Percentiles rank a stretch among this genome's conserved stretches.
These are phyloP conservation scores for Psilanteris sp. DNA, from an alignment of 1,140 invertebrate genomes.

Conservation along the genomic window DNA sequence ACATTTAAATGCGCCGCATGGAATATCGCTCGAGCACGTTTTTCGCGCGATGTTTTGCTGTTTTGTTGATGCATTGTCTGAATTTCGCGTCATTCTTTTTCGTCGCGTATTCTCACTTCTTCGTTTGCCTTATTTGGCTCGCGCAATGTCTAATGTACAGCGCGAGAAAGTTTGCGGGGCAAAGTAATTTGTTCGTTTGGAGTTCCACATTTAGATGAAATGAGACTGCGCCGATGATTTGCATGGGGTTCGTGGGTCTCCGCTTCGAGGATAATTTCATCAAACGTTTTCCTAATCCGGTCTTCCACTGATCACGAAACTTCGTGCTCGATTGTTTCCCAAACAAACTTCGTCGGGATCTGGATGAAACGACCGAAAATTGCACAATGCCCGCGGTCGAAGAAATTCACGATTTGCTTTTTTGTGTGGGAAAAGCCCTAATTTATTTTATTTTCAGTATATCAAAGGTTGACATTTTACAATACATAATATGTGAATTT, in stretches of 20 bases:
- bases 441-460: too few species aligned
- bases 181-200: constrained; percentile 58
- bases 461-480: too few species aligned
- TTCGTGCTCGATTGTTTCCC: constrained; percentile 55
- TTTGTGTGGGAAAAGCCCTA: too few species aligned
- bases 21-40: constrained; percentile 44
- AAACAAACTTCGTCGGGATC: constrained; percentile 37
- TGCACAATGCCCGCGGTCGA: constrained; percentile 35
- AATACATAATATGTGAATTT: too few species aligned
- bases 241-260: constrained; percentile 50
- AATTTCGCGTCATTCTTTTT: constrained; percentile 40
- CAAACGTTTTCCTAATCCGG: constrained; percentile 58
- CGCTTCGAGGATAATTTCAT: constrained; percentile 52
- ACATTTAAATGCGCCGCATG: constrained; percentile 35
- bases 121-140: constrained; percentile 52
- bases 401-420: constrained; percentile 26
- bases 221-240: constrained; percentile 54
- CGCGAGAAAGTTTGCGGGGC: constrained; percentile 58
- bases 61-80: constrained; percentile 31
- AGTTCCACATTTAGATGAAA: constrained; percentile 62
- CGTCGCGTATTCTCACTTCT: constrained; percentile 47
- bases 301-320: constrained; percentile 51
- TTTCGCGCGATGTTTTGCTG: constrained; percentile 36
- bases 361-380: constrained; percentile 50
- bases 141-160: constrained; percentile 48